Evolutionary conservation across 2,888 invertebrate species (phyloP).

Genomic region (Melipona beecheii): DNA sequence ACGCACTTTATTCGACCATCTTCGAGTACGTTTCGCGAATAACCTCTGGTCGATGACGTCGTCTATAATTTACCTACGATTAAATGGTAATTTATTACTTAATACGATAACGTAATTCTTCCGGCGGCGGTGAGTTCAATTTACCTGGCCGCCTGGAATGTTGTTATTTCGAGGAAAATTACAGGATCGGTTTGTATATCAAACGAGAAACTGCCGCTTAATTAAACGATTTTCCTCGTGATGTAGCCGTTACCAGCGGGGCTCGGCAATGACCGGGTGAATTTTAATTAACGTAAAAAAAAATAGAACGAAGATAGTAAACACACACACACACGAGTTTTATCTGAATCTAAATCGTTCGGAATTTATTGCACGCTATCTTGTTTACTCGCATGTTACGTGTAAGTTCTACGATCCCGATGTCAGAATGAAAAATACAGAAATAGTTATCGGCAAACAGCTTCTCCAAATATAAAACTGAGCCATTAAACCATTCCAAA

Average conservation of each 20-base stretch:
- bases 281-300: constrained; percentile 1
- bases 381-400: not conserved
- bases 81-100: constrained; percentile 1
- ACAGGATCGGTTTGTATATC: not conserved
- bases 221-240: not conserved
- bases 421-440: not conserved
- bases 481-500: not conserved
- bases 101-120: not conserved
- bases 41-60: not conserved
- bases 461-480: fast-evolving
- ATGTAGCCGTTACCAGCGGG: not conserved
- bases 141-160: not conserved
- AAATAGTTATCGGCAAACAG: not conserved
- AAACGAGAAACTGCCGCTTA: not conserved
- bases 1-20: not conserved
- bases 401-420: not conserved
- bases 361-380: not conserved
- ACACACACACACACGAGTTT: not conserved
- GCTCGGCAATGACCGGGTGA: not conserved
- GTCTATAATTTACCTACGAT: not conserved
- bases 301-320: not conserved
- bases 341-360: not conserved
- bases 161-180: not conserved
- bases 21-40: not conserved
- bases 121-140: not conserved